phyloP scores from a whole-genome alignment of 2,113 vertebrate species.

The Oophaga pumilio region DNA sequence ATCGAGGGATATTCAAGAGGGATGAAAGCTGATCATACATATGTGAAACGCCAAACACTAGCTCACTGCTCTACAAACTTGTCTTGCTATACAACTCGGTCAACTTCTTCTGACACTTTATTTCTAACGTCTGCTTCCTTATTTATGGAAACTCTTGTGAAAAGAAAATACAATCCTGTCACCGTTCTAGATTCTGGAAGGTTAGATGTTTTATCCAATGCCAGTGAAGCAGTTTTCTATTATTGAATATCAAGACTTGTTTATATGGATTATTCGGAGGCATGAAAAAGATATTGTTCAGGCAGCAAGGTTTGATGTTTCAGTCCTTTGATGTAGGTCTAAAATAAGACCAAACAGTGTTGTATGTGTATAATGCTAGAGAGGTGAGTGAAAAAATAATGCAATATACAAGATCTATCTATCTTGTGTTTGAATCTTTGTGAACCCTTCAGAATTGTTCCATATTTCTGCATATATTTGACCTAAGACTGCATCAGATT shows the following conservation, averaged over 20 bases:
- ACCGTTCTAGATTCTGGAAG: neutral
- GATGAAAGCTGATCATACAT: neutral
- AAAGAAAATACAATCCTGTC: constrained; percentile 9
- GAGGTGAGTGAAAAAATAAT: neutral
- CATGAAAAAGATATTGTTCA: constrained; percentile 24
- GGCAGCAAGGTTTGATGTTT: constrained; percentile 20
- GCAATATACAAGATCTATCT: neutral
- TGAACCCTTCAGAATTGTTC: too few relatives aligned
- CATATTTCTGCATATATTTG: too few relatives aligned
- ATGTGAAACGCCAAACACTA: neutral
- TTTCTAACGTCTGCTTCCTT: neutral
- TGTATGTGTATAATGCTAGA: neutral
- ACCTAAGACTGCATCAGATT: too few relatives aligned
- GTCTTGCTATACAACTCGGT: neutral
- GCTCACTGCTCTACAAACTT: neutral
- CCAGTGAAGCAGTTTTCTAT: constrained; percentile 7
- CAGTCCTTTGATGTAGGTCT: constrained; percentile 16
- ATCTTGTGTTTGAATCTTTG: too few relatives aligned
- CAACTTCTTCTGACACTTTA: neutral
- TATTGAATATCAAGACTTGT: constrained; percentile 2
- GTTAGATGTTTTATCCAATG: constrained; percentile 6
- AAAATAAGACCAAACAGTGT: constrained; percentile 10
- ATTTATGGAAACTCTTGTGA: neutral
- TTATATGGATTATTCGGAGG: constrained; percentile 21
- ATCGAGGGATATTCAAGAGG: neutral